Base-by-base conservation (phyloP, 2,888 invertebrate species). In the Drosophila vallismaia region DNA sequence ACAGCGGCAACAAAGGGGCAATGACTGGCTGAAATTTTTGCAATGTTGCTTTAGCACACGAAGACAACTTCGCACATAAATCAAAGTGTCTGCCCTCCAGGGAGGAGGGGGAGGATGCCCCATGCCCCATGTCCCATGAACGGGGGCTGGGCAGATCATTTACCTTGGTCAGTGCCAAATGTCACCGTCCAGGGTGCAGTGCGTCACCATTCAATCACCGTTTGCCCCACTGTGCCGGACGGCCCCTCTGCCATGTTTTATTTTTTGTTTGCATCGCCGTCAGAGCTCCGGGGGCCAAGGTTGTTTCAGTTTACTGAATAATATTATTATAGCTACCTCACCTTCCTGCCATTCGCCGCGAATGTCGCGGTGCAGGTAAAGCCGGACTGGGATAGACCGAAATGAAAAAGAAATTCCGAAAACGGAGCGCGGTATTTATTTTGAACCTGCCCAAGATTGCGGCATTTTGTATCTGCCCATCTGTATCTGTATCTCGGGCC, bases 1-100 rank as follows among this genome's bases (percentile, higher is more conserved):
- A 46, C 42, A 49, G 42, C 50, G 19, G 51, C 63, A 40, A 58
- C 63, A 64, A 62, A 67, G 76, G 81, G 74, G 76, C 87, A 86
- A 87, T 82, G 82, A 82, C 82, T 87, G 82, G 82, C 85, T 72
- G 66, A 73, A 79, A 79, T 67, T 83, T 84, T 56, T 36, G 56
- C 76, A 76, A 76, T 55, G 63, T 26, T 57, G 38, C 67, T 49
- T 66, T 53, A 53, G 46, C 67, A 40, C 64, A 66, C 45, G 58
- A 64, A 52, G 64, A 68, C 76, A 67, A 76, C 77, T 85, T 80
- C 72, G 83, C 77, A 75, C 80, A 82, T 81, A 83, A 81, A 86
- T 81, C 86, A 81, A 74, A 57, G 68, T 70, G 29, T 7, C 67
- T 12, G 48, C 3, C 42, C 51, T 14, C 26, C 10, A 33, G n/a